Percentiles rank a stretch among this genome's conserved stretches.
Conservation (phyloP, 64 coral and sea anemone genomes). For the Stichodactyla helianthus region DNA sequence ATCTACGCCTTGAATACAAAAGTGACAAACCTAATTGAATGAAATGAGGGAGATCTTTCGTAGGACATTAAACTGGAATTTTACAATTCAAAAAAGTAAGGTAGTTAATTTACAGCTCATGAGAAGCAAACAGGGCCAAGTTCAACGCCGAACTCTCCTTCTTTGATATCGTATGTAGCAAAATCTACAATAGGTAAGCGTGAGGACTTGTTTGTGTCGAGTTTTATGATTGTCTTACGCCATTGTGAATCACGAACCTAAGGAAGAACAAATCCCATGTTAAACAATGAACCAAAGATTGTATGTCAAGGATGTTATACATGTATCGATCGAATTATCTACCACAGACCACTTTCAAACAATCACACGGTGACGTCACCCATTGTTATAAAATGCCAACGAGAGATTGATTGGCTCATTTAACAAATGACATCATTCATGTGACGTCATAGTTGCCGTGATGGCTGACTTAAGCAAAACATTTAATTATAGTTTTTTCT, state of each 20-base stretch:
- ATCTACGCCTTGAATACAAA: constrained; percentile 10
- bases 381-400: too few relatives aligned
- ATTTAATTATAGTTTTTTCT: too few relatives aligned
- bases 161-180: constrained; percentile 42
- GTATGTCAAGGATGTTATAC: neutral
- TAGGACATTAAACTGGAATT: constrained; percentile 4
- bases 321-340: too few relatives aligned
- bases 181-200: constrained; percentile 54
- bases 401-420: too few relatives aligned
- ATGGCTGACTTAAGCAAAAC: too few relatives aligned
- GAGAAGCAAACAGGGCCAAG: constrained; percentile 56
- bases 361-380: too few relatives aligned
- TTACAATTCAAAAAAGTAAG: constrained; percentile 27
- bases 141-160: constrained; percentile 51
- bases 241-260: constrained; percentile 35
- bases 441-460: too few relatives aligned
- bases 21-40: constrained; percentile 7
- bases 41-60: neutral
- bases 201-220: constrained; percentile 36
- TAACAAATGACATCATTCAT: too few relatives aligned
- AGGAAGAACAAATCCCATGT: neutral
- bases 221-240: constrained; percentile 35
- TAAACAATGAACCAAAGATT: neutral
- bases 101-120: constrained; percentile 43
- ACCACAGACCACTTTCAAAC: too few relatives aligned